Evolutionary conservation across 1,140 invertebrate genomes (phyloP).

Genomic region (Lycorma delicatula): DNA sequence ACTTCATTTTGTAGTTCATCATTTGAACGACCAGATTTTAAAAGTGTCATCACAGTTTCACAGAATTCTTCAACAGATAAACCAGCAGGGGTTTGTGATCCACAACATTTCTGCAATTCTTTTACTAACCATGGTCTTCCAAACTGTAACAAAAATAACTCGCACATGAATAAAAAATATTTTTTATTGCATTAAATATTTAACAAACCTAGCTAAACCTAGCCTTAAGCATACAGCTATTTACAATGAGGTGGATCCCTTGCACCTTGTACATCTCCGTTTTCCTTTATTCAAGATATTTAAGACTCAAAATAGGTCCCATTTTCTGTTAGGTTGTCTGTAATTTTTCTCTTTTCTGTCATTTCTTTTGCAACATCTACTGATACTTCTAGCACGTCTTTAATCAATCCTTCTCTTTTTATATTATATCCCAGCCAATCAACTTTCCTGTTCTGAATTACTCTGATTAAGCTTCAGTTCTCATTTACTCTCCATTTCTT

Average conservation of each 20-base stretch:
- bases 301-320: too few species aligned
- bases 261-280: too few species aligned
- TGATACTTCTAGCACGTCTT: too few species aligned
- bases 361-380: too few species aligned
- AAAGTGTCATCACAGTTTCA: slow-evolving; percentile 47
- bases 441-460: too few species aligned
- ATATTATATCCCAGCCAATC: too few species aligned
- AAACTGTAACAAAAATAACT: slow-evolving; percentile 41
- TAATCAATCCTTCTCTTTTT: too few species aligned
- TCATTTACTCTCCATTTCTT: too few species aligned
- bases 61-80: slow-evolving; percentile 50
- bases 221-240: background rate
- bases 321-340: too few species aligned
- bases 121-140: slow-evolving; percentile 46
- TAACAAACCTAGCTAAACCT: background rate
- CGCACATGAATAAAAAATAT: slow-evolving; percentile 28
- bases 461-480: too few species aligned
- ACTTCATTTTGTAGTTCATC: slow-evolving; percentile 74
- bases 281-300: too few species aligned
- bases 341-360: too few species aligned
- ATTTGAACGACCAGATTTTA: slow-evolving; percentile 52
- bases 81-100: slow-evolving; percentile 32
- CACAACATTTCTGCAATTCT: slow-evolving; percentile 45
- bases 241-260: slow-evolving; percentile 21
- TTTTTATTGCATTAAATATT: slow-evolving; percentile 16